Evolutionary conservation across 2,797 vertebrate species (phyloP).

Genomic region (Carcharodon carcharias): DNA sequence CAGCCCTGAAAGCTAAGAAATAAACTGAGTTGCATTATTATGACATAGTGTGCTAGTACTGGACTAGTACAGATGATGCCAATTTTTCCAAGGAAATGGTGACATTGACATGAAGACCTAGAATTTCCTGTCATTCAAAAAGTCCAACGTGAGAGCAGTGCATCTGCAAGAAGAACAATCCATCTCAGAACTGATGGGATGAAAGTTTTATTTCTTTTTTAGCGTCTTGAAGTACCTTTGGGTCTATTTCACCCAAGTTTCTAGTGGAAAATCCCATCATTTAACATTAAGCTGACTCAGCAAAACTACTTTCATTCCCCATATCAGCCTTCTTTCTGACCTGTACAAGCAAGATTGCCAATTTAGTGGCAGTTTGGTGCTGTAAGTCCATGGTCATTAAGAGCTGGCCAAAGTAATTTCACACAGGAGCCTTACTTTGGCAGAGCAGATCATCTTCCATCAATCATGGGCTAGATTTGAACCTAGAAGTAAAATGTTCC

Average conservation of each 20-base stretch:
- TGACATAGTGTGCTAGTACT: not conserved
- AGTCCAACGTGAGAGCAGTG: not conserved
- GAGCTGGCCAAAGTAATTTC: not conserved
- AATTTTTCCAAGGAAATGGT: not conserved
- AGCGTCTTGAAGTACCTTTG: not conserved
- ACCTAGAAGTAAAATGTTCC: not conserved
- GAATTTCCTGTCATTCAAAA: not conserved
- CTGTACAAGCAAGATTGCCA: not conserved
- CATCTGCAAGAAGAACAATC: not conserved
- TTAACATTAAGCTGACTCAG: not conserved
- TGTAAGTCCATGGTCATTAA: not conserved
- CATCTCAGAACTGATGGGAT: not conserved
- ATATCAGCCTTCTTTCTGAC: not conserved
- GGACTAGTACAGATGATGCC: not conserved
- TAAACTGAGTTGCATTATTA: too few relatives aligned
- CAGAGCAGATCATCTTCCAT: not conserved
- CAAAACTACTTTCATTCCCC: not conserved
- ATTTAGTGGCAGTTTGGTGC: not conserved
- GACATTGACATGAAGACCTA: not conserved
- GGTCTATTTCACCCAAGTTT: not conserved
- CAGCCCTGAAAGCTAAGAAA: not conserved
- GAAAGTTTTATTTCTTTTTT: not conserved
- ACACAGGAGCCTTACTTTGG: not conserved
- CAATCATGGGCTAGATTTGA: not conserved
- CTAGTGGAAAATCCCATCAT: not conserved